Conservation (phyloP, 2,113 vertebrate species). For the Crotalus horridus region DNA sequence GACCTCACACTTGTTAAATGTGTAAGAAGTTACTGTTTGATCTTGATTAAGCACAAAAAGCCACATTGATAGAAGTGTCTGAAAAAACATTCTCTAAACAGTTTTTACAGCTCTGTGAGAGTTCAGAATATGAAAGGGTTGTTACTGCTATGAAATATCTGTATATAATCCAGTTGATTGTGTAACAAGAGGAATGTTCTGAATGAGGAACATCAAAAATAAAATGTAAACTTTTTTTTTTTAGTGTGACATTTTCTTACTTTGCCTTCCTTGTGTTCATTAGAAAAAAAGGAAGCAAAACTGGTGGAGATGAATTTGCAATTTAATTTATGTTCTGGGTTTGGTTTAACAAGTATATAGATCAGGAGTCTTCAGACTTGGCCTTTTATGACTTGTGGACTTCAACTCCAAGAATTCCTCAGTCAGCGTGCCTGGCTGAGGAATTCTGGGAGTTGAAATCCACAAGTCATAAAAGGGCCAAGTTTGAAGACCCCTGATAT, state of each 20-base stretch:
- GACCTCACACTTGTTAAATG: conserved; percentile 31
- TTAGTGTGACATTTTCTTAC: not conserved
- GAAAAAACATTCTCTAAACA: not conserved
- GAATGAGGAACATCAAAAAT: not conserved
- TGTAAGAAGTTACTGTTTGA: conserved; percentile 9
- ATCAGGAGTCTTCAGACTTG: too few relatives aligned
- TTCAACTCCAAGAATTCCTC: too few relatives aligned
- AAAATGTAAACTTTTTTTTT: not conserved
- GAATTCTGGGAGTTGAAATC: too few relatives aligned
- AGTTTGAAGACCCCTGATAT: too few relatives aligned
- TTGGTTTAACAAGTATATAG: not conserved
- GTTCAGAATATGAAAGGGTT: not conserved
- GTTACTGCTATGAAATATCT: too few relatives aligned
- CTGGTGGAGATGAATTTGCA: not conserved
- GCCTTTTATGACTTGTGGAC: too few relatives aligned
- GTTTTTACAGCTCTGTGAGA: not conserved
- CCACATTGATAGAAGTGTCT: not conserved
- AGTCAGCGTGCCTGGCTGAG: too few relatives aligned
- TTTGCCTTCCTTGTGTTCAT: not conserved
- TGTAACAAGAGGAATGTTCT: not conserved
- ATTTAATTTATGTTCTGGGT: not conserved
- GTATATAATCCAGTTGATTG: not conserved
- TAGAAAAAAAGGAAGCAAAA: not conserved
- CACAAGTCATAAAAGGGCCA: too few relatives aligned
- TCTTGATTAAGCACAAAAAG: conserved; percentile 13